These are phyloP conservation scores for Xenus cinereus DNA, from an alignment of 2,113 vertebrate species.

Conservation along the genomic window DNA sequence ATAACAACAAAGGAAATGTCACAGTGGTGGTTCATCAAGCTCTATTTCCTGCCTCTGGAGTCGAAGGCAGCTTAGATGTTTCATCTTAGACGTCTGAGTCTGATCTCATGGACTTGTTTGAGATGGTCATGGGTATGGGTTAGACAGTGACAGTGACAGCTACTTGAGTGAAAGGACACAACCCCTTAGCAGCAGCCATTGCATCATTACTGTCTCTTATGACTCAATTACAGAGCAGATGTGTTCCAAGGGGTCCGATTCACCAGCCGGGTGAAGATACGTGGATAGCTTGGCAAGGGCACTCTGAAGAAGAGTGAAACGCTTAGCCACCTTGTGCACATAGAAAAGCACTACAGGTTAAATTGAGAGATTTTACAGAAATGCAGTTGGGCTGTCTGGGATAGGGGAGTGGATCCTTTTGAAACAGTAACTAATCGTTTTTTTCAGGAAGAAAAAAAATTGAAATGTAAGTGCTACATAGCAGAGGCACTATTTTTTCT, in stretches of 20 bases:
- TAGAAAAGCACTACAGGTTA: not conserved
- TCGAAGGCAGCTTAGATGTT: not conserved
- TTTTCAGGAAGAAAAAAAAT: not conserved
- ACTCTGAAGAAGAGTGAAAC: not conserved
- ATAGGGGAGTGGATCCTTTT: rapidly evolving
- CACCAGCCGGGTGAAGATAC: not conserved
- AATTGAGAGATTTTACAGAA: not conserved
- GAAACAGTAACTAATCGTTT: not conserved
- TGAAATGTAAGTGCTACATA: not conserved
- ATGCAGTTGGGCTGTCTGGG: not conserved
- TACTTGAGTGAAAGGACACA: not conserved
- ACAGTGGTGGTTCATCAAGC: not conserved
- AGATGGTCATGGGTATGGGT: not conserved
- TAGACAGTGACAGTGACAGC: not conserved
- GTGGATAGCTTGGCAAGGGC: not conserved
- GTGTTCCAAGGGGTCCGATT: not conserved
- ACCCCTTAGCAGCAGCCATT: not conserved
- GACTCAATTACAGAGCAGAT: not conserved
- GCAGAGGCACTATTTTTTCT: not conserved
- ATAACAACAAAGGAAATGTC: not conserved
- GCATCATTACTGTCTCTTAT: not conserved
- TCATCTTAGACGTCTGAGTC: not conserved
- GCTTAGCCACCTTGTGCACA: not conserved
- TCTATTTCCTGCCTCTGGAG: not conserved
- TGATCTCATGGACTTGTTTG: not conserved